Base-by-base conservation (phyloP, 1,140 invertebrate species). In the Lucilia sericata region DNA sequence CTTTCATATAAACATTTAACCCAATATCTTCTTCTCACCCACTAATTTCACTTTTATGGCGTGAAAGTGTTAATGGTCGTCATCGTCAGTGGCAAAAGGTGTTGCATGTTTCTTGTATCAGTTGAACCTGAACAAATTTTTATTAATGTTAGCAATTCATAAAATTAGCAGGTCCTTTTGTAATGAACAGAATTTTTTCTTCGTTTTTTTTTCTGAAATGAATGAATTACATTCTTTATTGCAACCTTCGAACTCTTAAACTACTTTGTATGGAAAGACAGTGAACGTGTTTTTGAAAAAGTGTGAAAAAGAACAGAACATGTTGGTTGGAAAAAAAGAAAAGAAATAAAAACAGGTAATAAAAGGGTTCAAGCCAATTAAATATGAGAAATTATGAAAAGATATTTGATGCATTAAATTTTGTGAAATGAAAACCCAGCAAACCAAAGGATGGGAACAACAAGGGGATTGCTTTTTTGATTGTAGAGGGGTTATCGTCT, bases 121-220 rank as follows among this genome's bases (percentile, higher is more conserved):
- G 55, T 17, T 60, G 55, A 60, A 60, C 14, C 55, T 60, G 55
- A 60, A 17, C 55, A 60, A 60, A 60, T 60, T 60, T 60, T 60
- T 60, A 60, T 60, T 60, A 60, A 60, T 60, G 55, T 60, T 60
- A n/a, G 55, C 55, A 60, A 60, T 60, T 60, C n/a, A 60, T 60
- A 60, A 60, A 60, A 60, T 60, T 60, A 60, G 55, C 55, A 60
- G 55, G 55, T 60, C 55, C 42, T 60, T 55, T 60, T 60, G 55
- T 60, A 17, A 60, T n/a, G 55, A 60, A 60, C 55, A 3, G 55
- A 14, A 5, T n/a, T n/a, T 14, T 60, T 60, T 14, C 5, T 60
- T 60, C 55, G 14, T 60, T 42, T 42, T 42, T 10, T 8, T 42
- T 42, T 42, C 42, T 42, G 25, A 30, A 30, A 30, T 30, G 25